Percentiles rank a stretch among this genome's conserved stretches.
Conservation (phyloP, 2,888 invertebrate species). For the Drosophila fulvimacula region DNA sequence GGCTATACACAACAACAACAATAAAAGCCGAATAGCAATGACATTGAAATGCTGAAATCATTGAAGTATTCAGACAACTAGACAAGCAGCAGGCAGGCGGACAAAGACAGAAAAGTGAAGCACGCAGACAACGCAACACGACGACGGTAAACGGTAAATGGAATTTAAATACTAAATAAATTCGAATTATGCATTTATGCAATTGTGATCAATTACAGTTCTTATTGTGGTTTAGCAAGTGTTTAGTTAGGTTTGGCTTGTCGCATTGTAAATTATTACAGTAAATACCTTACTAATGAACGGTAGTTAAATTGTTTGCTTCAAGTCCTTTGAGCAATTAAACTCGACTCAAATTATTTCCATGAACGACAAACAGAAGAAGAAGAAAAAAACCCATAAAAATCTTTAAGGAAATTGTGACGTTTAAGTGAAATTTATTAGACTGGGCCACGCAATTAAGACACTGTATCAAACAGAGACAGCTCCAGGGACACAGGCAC, state of each 20-base stretch:
- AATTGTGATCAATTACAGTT: conserved; percentile 16
- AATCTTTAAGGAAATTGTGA: conserved; percentile 20
- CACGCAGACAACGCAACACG: not conserved
- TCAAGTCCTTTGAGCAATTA: not conserved
- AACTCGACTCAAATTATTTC: not conserved
- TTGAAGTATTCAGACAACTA: conserved; percentile 15
- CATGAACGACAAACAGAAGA: not conserved
- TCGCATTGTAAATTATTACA: not conserved
- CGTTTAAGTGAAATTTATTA: conserved; percentile 38
- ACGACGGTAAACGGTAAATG: conserved; percentile 4
- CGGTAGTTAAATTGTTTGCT: not conserved
- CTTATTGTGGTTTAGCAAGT: not conserved
- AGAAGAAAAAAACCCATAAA: not conserved
- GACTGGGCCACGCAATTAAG: conserved; percentile 52
- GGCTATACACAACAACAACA: conserved; percentile 2
- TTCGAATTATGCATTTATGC: conserved; percentile 1
- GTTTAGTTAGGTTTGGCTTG: not conserved
- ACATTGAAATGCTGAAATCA: conserved; percentile 48
- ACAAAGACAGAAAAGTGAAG: not conserved
- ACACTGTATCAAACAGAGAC: conserved; percentile 14
- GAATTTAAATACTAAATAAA: conserved; percentile 12
- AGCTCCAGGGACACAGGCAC: not conserved
- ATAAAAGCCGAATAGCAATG: conserved; percentile 15
- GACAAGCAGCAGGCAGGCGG: conserved; percentile 10
- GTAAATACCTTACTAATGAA: not conserved